Evolutionary conservation across 1,140 invertebrate genomes (phyloP).

Genomic region (Psilanteris sp.): DNA sequence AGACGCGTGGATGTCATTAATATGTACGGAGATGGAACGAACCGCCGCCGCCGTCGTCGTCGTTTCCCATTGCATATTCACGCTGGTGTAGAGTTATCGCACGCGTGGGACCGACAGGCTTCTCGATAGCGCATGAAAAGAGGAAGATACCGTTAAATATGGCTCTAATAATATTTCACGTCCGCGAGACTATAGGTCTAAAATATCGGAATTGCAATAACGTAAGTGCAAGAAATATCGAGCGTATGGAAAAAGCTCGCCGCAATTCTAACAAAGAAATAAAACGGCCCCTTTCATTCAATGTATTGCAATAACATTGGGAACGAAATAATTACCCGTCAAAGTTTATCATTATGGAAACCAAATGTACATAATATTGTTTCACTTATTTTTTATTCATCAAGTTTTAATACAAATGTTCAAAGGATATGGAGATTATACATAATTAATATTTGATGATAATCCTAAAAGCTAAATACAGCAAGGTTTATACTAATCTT

Average conservation of each 20-base stretch:
- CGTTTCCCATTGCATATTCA: conserved; percentile 50
- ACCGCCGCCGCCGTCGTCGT: conserved; percentile 23
- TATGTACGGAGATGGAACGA: conserved; percentile 13
- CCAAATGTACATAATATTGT: too few relatives aligned
- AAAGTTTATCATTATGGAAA: too few relatives aligned
- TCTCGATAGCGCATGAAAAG: conserved; percentile 56
- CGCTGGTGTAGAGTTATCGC: conserved; percentile 46
- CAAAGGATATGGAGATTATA: too few relatives aligned
- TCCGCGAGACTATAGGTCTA: conserved; percentile 47
- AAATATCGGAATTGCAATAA: conserved; percentile 56
- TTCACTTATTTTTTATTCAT: too few relatives aligned
- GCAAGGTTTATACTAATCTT: too few relatives aligned
- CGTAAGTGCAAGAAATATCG: conserved; percentile 42
- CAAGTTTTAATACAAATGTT: too few relatives aligned
- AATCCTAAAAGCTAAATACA: too few relatives aligned
- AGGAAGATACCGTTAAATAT: conserved; percentile 55
- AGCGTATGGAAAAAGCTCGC: neutral
- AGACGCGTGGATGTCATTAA: conserved; percentile 31
- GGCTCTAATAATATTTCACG: conserved; percentile 59
- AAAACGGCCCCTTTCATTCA: neutral
- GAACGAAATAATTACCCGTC: too few relatives aligned
- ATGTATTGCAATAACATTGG: conserved; percentile 1
- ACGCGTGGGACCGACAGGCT: conserved; percentile 56
- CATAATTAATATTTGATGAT: too few relatives aligned
- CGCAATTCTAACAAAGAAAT: conserved; percentile 1